phyloP scores from a whole-genome alignment of 2,113 vertebrate species.

The Glaucidium brasilianum region DNA sequence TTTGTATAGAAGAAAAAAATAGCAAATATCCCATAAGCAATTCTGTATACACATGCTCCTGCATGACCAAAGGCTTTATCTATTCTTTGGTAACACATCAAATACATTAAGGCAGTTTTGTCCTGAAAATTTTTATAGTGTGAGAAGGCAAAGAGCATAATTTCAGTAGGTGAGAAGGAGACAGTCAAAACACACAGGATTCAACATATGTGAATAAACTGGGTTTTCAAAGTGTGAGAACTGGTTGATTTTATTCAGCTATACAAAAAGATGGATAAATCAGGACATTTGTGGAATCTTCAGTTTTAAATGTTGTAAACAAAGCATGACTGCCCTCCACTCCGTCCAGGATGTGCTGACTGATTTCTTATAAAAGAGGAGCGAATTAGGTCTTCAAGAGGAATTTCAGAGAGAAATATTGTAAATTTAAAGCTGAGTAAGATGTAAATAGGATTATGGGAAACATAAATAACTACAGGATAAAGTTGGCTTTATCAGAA shows the following conservation, averaged over 20 bases:
- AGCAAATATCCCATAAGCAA: accelerated
- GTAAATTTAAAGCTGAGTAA: neutral
- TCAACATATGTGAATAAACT: neutral
- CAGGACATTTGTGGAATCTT: neutral
- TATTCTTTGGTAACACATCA: neutral
- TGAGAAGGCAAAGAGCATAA: neutral
- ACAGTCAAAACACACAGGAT: neutral
- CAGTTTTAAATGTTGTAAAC: neutral
- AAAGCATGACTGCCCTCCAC: neutral
- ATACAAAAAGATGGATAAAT: neutral
- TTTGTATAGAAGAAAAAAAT: neutral
- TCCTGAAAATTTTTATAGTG: neutral
- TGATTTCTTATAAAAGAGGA: neutral
- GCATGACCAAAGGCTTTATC: neutral
- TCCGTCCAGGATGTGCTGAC: neutral
- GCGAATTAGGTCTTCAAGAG: neutral
- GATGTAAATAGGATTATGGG: neutral
- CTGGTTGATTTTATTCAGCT: neutral
- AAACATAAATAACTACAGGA: neutral
- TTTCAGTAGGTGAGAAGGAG: neutral
- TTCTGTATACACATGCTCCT: neutral
- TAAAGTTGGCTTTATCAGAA: neutral
- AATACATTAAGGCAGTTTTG: neutral
- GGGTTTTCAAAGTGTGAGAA: neutral
- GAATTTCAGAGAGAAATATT: neutral